Percentiles rank a stretch among this genome's conserved stretches.
These are phyloP conservation scores for Girardinus metallicus DNA, from an alignment of 2,797 vertebrate species.

Conservation along the genomic window DNA sequence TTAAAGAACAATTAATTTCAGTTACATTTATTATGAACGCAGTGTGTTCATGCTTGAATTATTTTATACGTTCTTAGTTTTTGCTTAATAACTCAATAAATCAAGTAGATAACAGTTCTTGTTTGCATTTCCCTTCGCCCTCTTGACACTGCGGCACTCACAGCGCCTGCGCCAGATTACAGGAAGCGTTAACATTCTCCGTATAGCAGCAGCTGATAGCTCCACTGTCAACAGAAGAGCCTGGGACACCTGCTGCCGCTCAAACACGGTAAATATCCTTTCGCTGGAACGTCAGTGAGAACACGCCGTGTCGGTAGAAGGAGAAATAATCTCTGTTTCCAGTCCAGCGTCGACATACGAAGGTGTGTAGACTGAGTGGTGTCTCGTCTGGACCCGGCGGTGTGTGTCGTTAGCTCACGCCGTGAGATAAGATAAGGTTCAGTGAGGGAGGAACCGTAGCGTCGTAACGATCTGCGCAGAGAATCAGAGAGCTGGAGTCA, in stretches of 20 bases:
- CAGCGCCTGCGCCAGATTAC: slow-evolving; percentile 73
- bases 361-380: neutral
- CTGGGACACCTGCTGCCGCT: slow-evolving; percentile 33
- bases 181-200: slow-evolving; percentile 75
- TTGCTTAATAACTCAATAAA: neutral
- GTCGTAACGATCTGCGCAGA: neutral
- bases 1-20: neutral
- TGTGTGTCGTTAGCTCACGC: slow-evolving; percentile 56
- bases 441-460: slow-evolving; percentile 5
- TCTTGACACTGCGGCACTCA: slow-evolving; percentile 62
- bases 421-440: slow-evolving; percentile 31
- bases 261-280: slow-evolving; percentile 62
- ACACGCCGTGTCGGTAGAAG: neutral
- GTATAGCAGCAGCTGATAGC: slow-evolving; percentile 74
- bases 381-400: slow-evolving; percentile 29
- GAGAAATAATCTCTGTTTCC: fast-evolving
- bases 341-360: slow-evolving; percentile 29
- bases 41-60: neutral
- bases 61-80: neutral
- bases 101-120: neutral
- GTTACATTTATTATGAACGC: neutral
- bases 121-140: neutral
- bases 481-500: neutral
- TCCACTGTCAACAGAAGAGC: slow-evolving; percentile 75
- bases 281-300: fast-evolving